Evolutionary conservation across 2,888 invertebrate species (phyloP).

Genomic region (Trilocha varians): DNA sequence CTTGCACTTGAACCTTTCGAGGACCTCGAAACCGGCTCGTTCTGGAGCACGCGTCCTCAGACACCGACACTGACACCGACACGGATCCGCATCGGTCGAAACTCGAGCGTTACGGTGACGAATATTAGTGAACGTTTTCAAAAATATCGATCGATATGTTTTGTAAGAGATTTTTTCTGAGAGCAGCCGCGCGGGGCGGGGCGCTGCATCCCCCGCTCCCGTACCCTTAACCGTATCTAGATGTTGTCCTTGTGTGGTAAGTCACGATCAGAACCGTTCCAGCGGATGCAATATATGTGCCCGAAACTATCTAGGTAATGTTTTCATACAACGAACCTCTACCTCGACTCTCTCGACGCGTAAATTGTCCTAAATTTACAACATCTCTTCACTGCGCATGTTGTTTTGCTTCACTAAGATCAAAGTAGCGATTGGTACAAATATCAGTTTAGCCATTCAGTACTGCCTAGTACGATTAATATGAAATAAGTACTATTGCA

Average conservation of each 20-base stretch:
- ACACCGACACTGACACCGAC: slow-evolving; percentile 6
- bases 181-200: slow-evolving; percentile 30
- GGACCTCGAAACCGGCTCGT: slow-evolving; percentile 15
- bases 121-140: slow-evolving; percentile 34
- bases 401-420: neutral
- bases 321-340: no score
- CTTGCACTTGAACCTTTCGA: slow-evolving; percentile 38
- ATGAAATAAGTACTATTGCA: no score
- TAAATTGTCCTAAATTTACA: neutral
- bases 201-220: slow-evolving; percentile 26
- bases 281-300: neutral
- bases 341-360: neutral
- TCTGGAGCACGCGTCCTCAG: neutral
- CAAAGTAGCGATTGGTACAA: neutral
- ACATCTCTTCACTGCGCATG: neutral
- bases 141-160: slow-evolving; percentile 64
- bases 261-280: neutral
- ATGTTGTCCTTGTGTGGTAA: slow-evolving; percentile 19
- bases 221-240: slow-evolving; percentile 17
- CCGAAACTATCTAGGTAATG: neutral
- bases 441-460: neutral
- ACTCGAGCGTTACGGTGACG: slow-evolving; percentile 19
- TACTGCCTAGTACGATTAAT: neutral
- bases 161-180: slow-evolving; percentile 54
- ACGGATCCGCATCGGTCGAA: neutral